These are phyloP conservation scores for Flexamia atlantica DNA, from an alignment of 2,888 invertebrate species.

Conservation along the genomic window DNA sequence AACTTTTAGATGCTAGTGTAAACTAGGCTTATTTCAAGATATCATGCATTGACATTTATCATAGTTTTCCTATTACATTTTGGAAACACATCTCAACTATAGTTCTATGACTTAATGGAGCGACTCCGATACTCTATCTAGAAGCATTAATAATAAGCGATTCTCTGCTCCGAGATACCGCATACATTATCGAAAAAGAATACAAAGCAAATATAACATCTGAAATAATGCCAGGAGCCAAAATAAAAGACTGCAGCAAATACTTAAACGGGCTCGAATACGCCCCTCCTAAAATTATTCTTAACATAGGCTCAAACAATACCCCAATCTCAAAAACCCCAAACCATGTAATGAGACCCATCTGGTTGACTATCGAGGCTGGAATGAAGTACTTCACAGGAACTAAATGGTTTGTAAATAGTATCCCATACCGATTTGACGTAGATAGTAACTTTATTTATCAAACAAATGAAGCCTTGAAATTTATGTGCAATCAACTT, in stretches of 20 bases:
- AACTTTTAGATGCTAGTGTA: too few relatives aligned
- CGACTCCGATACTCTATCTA: too few relatives aligned
- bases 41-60: too few relatives aligned
- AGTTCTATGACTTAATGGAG: too few relatives aligned
- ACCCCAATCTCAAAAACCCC: neutral
- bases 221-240: slow-evolving; percentile 5
- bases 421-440: neutral
- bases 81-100: too few relatives aligned
- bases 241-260: neutral
- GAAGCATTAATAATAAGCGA: slow-evolving; percentile 9
- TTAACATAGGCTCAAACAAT: slow-evolving; percentile 15
- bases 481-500: slow-evolving; percentile 1
- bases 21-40: too few relatives aligned
- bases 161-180: neutral
- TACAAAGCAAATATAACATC: neutral
- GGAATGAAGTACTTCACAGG: neutral
- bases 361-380: slow-evolving; percentile 3
- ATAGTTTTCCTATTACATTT: too few relatives aligned
- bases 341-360: slow-evolving; percentile 18
- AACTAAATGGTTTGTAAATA: slow-evolving; percentile 1
- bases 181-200: neutral
- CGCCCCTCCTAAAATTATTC: neutral
- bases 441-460: neutral
- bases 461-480: neutral
- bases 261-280: neutral